These are phyloP conservation scores for Centrocercus urophasianus DNA, from an alignment of 2,113 vertebrate genomes.

Conservation along the genomic window DNA sequence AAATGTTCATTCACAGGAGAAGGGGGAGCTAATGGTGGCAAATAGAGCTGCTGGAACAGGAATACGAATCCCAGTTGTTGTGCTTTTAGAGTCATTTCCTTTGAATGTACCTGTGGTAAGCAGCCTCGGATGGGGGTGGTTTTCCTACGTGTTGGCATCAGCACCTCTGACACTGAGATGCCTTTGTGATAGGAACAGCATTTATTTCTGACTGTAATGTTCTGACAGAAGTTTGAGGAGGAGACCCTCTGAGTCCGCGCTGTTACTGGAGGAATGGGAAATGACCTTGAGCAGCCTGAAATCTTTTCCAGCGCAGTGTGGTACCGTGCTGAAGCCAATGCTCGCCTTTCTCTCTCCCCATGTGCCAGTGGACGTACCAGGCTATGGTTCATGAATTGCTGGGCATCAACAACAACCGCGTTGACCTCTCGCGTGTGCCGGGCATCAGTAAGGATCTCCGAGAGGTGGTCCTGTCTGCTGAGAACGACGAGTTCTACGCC, in stretches of 20 bases:
- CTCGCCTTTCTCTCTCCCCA: not conserved
- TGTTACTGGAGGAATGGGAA: not conserved
- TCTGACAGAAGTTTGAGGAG: not conserved
- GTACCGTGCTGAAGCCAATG: accelerated
- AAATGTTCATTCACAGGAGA: slow-evolving; percentile 5
- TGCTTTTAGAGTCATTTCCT: not conserved
- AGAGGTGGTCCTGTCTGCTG: slow-evolving; percentile 94
- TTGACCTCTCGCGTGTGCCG: slow-evolving; percentile 93
- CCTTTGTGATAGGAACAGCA: not conserved
- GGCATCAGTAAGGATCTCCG: slow-evolving; percentile 92
- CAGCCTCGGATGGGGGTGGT: accelerated
- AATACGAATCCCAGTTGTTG: not conserved
- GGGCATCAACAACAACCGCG: slow-evolving; percentile 95
- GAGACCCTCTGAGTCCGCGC: accelerated
- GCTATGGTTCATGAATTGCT: slow-evolving; percentile 97
- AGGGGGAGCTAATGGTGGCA: not conserved
- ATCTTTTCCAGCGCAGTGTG: not conserved
- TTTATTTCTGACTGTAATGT: not conserved
- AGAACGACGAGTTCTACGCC: slow-evolving; percentile 96
- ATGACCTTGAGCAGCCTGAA: not conserved
- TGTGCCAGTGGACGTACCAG: slow-evolving; percentile 95
- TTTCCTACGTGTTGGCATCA: not conserved
- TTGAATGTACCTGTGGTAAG: not conserved
- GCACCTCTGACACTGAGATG: accelerated
- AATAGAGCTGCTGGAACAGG: not conserved